Evolutionary conservation across 2,888 invertebrate species (phyloP).

Genomic region (Tyria jacobaeae): DNA sequence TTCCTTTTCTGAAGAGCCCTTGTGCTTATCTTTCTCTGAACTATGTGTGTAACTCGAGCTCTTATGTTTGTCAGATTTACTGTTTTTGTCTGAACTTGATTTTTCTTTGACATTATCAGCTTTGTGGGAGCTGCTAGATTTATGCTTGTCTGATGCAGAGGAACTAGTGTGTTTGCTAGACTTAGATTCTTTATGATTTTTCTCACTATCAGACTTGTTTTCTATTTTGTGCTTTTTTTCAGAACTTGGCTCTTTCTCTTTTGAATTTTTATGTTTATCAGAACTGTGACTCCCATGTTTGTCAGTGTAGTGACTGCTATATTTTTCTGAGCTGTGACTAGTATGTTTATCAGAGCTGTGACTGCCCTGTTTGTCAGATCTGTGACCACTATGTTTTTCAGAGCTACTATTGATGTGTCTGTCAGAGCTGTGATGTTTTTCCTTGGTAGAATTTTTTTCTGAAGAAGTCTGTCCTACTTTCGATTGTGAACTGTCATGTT

Average conservation of each 20-base stretch:
- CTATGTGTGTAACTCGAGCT: conserved; percentile 50
- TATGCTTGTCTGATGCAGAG: conserved; percentile 54
- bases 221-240: conserved; percentile 66
- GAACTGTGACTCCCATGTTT: conserved; percentile 43
- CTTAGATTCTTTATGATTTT: conserved; percentile 57
- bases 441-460: conserved; percentile 61
- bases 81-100: conserved; percentile 49
- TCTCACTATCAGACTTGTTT: conserved; percentile 60
- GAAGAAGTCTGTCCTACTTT: conserved; percentile 55
- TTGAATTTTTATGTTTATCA: conserved; percentile 63
- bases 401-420: conserved; percentile 44
- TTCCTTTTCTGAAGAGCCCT: conserved; percentile 66
- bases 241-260: conserved; percentile 59
- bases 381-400: conserved; percentile 53
- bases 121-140: conserved; percentile 54
- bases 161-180: conserved; percentile 46
- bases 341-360: conserved; percentile 56
- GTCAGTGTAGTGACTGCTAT: conserved; percentile 47
- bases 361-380: conserved; percentile 47
- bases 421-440: conserved; percentile 59
- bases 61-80: conserved; percentile 57
- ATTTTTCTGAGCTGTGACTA: conserved; percentile 51
- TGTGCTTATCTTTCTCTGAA: conserved; percentile 54
- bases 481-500: conserved; percentile 57
- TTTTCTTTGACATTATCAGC: conserved; percentile 63